A percentile compares a stretch with the other conserved stretches of the same genome.
These are phyloP conservation scores for Chlorospingus flavigularis DNA, from an alignment of 2,797 vertebrate genomes.

Conservation along the genomic window DNA sequence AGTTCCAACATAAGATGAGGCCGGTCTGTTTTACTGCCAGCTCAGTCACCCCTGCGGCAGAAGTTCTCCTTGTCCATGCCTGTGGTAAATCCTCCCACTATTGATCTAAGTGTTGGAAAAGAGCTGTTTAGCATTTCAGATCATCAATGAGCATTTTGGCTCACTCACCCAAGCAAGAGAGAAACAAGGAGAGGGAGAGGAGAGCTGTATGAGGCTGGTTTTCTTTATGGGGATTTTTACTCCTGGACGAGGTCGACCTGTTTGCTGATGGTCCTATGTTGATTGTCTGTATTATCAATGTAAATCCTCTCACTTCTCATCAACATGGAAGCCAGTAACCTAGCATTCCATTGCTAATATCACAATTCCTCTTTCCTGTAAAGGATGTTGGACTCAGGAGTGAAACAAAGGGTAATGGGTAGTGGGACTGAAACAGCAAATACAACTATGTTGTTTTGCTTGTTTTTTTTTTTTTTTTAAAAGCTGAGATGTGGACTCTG, in stretches of 20 bases:
- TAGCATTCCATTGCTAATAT: not conserved
- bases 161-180: not conserved
- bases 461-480: too few species aligned
- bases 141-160: not conserved
- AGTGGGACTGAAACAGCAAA: not conserved
- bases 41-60: not conserved
- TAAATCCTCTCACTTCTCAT: not conserved
- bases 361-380: not conserved
- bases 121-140: not conserved
- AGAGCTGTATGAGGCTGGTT: not conserved
- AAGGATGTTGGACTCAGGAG: not conserved
- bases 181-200: not conserved
- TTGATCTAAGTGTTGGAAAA: not conserved
- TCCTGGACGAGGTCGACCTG: not conserved
- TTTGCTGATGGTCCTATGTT: not conserved
- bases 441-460: not conserved
- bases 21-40: not conserved
- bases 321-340: not conserved
- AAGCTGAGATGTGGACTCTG: not conserved
- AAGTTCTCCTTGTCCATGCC: not conserved
- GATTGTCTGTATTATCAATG: fast-evolving
- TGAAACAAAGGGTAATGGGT: not conserved
- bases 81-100: not conserved
- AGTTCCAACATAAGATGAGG: not conserved
- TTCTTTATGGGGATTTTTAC: fast-evolving